Base-by-base conservation (phyloP, 2,888 invertebrate species). In the Aleiodes testaceus region DNA sequence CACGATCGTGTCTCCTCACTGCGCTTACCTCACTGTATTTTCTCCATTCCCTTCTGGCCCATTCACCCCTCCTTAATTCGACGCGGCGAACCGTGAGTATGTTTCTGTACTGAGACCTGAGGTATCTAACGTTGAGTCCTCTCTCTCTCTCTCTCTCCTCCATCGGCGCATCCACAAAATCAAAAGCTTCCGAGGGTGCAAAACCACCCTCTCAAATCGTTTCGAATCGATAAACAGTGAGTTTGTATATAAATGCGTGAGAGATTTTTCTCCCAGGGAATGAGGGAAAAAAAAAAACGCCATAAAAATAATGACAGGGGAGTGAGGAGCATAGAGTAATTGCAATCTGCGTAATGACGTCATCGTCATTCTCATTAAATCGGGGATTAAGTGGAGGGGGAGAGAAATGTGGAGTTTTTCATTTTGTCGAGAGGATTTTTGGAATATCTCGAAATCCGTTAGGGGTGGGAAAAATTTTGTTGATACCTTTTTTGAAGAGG, bases 171-270 rank as follows among this genome's bases (percentile, higher is more conserved):
- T 70, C 70, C 52, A 55, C 76, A 79, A 83, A 84, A 83, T 84
- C 82, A 84, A 82, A 84, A 84, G 82, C 79, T 79, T 79, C 59
- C 78, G 81, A 81, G 81, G 82, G 79, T 79, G 45, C 47, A 44
- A 71, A 66, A 81, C 82, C 80, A 81, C 83, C 82, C 82, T 80
- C 81, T 77, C 78, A 84, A 84, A 84, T 84, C 81, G 79, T 82
- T 83, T 81, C 81, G 79, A 83, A 85, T 85, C 85, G 82, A 85
- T 84, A 79, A 76, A 77, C 75, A 77, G 70, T 68, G 49, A 42
- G 67, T 66, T 66, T 59, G 26, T 44, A 45, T 44, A 61, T 61
- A 61, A 44, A 61, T 61, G 11, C 18, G 42, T 53, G 53, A 53
- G 26, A 53, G 20, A 53, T n/a, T 53, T 26, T 53, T 22, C 7